Conservation (phyloP, 2,113 vertebrate genomes). For the Daphoenositta chrysoptera region DNA sequence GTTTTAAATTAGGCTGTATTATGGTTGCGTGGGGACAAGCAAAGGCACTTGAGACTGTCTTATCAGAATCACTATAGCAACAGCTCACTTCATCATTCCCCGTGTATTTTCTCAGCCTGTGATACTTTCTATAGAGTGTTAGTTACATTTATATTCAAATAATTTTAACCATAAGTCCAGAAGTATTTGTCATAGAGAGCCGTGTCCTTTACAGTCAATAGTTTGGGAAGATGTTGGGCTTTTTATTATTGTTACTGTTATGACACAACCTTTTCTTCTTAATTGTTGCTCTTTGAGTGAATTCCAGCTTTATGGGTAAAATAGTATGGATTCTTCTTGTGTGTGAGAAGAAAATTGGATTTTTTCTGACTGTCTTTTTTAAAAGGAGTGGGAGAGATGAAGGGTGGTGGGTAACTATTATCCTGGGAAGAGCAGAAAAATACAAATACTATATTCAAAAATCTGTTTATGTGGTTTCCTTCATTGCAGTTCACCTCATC, state of each 20-base stretch:
- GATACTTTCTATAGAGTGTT: conserved; percentile 59
- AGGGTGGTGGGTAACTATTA: neutral
- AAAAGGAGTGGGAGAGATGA: neutral
- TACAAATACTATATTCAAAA: neutral
- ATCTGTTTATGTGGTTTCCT: neutral
- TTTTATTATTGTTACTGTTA: neutral
- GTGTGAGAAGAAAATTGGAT: neutral
- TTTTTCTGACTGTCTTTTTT: neutral
- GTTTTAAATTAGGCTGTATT: conserved; percentile 47
- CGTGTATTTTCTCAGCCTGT: conserved; percentile 66
- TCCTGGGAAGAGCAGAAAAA: neutral
- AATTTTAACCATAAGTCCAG: neutral
- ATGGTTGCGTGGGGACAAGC: neutral
- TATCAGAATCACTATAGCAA: conserved; percentile 76
- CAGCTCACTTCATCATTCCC: conserved; percentile 68
- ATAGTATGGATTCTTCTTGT: neutral
- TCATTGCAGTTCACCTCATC: neutral
- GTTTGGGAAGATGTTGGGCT: neutral
- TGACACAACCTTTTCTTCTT: neutral
- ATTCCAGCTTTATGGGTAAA: neutral
- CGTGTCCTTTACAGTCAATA: neutral
- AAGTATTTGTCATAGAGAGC: neutral
- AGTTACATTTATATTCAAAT: conserved; percentile 61
- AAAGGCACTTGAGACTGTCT: conserved; percentile 55
- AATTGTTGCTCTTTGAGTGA: neutral